Evolutionary conservation across 2,888 invertebrate species (phyloP).

Genomic region (Carcina quercana): DNA sequence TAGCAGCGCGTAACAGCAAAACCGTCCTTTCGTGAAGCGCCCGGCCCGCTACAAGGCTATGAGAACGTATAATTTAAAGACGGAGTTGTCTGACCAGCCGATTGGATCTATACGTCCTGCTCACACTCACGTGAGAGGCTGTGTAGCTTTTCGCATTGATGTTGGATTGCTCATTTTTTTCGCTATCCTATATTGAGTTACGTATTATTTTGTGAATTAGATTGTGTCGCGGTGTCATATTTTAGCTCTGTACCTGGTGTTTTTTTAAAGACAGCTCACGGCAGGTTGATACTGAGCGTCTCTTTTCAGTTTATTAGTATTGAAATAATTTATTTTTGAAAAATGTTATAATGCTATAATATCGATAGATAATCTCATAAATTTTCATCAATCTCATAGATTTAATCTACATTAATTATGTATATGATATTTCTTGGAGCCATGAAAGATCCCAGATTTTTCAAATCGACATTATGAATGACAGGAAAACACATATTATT

Average conservation of each 20-base stretch:
- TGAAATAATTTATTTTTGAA: not conserved
- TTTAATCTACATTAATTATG: no score
- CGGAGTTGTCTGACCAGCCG: conserved; percentile 42
- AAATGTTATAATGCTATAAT: no score
- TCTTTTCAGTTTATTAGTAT: not conserved
- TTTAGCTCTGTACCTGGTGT: conserved; percentile 50
- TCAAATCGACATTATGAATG: no score
- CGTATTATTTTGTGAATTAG: conserved; percentile 73
- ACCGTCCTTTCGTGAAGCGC: conserved; percentile 29
- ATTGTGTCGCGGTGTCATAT: conserved; percentile 66
- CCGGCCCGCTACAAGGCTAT: conserved; percentile 61
- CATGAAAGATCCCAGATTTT: no score
- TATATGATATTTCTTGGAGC: no score
- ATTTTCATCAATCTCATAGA: no score
- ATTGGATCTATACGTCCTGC: conserved; percentile 38
- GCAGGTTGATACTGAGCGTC: conserved; percentile 39
- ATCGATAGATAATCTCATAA: no score
- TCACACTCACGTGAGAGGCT: conserved; percentile 33
- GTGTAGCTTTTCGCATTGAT: conserved; percentile 49
- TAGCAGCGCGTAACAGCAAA: conserved; percentile 11
- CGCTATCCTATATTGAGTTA: conserved; percentile 64
- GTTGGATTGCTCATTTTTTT: conserved; percentile 66
- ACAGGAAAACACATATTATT: no score
- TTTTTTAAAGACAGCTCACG: conserved; percentile 39
- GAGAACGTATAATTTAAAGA: conserved; percentile 75